Percentiles rank a stretch among this genome's conserved stretches.
phyloP scores from a whole-genome alignment of 1,140 invertebrate genomes.

The Chelonus insularis region DNA sequence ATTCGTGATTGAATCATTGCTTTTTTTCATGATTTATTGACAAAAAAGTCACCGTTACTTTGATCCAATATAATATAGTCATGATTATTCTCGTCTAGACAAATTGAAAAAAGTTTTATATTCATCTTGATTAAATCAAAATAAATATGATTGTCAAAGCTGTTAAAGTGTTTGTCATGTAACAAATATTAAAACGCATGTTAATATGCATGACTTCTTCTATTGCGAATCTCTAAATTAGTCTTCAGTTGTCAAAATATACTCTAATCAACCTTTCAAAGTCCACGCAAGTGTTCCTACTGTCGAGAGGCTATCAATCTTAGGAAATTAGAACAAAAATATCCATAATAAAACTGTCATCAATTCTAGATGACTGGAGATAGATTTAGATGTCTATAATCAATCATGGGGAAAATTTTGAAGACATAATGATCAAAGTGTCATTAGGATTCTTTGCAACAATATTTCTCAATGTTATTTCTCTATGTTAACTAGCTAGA shows the following conservation, averaged over 20 bases:
- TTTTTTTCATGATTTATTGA: not conserved
- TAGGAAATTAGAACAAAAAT: not conserved
- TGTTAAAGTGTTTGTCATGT: not conserved
- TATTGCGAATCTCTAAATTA: not conserved
- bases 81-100: no score
- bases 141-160: not conserved
- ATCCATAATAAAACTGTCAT: not conserved
- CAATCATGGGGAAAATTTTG: not conserved
- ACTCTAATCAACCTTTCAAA: not conserved
- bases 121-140: no score
- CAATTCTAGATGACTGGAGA: not conserved
- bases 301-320: not conserved
- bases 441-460: not conserved
- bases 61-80: no score
- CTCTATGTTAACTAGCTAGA: not conserved
- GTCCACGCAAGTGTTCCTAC: not conserved
- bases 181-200: not conserved
- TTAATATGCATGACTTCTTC: conserved; percentile 10
- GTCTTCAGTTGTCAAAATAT: conserved; percentile 1
- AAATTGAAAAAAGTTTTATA: no score
- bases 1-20: conserved; percentile 17
- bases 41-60: not conserved
- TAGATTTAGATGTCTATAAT: not conserved
- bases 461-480: not conserved
- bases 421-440: conserved; percentile 1